These are phyloP conservation scores for Magallana angulata DNA, from an alignment of 1,140 invertebrate genomes.

Conservation along the genomic window DNA sequence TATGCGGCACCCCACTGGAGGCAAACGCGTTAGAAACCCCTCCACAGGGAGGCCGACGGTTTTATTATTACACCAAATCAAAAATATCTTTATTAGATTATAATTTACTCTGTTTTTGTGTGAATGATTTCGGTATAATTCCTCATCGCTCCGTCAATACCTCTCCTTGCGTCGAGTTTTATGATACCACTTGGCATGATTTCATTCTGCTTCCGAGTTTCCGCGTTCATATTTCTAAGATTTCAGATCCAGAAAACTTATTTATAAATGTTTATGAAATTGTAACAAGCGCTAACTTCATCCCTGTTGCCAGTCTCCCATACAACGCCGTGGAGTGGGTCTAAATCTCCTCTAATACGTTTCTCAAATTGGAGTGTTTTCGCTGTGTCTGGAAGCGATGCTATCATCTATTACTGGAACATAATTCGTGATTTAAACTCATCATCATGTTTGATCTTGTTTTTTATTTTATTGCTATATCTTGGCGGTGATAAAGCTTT, in stretches of 20 bases:
- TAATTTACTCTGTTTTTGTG: slow-evolving; percentile 5
- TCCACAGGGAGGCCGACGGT: not conserved
- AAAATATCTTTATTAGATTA: slow-evolving; percentile 30
- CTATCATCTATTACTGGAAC: not conserved
- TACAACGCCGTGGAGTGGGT: not conserved
- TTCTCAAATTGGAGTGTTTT: slow-evolving; percentile 17
- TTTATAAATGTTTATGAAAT: slow-evolving; percentile 36
- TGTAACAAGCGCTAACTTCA: slow-evolving; percentile 28
- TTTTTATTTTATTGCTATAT: slow-evolving; percentile 35
- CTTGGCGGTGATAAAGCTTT: slow-evolving; percentile 26
- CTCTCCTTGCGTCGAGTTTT: not conserved
- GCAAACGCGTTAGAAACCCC: too few species aligned
- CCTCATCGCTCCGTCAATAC: not conserved
- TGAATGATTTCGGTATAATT: not conserved
- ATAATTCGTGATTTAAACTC: slow-evolving; percentile 34
- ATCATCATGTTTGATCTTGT: slow-evolving; percentile 31
- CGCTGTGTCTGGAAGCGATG: slow-evolving; percentile 12
- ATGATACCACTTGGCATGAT: slow-evolving; percentile 23
- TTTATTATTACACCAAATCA: not conserved
- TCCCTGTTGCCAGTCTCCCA: not conserved
- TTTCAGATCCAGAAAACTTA: slow-evolving; percentile 15
- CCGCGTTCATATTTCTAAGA: slow-evolving; percentile 24
- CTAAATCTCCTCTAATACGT: slow-evolving; percentile 27
- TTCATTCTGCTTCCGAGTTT: not conserved
- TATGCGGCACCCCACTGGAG: too few species aligned